Conservation (phyloP, 92 coral and sea anemone species). For the Pocillopora meandrina region DNA sequence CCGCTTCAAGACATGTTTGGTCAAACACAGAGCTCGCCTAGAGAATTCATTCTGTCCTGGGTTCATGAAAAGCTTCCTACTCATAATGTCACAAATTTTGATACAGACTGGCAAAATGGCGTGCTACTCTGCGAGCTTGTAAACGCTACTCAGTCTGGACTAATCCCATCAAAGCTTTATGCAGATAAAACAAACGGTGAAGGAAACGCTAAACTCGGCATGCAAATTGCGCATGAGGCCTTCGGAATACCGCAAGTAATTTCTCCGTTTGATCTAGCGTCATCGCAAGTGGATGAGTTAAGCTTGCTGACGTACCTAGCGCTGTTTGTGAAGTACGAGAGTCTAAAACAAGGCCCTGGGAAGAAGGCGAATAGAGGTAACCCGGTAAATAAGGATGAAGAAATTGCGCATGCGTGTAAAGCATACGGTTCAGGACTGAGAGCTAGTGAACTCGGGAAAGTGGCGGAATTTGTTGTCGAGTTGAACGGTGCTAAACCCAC, state of each 20-base stretch:
- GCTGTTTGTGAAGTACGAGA: conserved; percentile 89
- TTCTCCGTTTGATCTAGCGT: conserved; percentile 89
- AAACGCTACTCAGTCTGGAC: conserved; percentile 80
- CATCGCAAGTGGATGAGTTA: conserved; percentile 86
- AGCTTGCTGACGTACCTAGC: conserved; percentile 93
- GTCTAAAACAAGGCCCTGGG: conserved; percentile 45
- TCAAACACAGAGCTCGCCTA: conserved; percentile 72
- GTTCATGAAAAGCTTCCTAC: conserved; percentile 82
- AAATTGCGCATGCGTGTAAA: conserved; percentile 51
- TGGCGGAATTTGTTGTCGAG: conserved; percentile 90
- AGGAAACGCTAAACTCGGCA: conserved; percentile 85
- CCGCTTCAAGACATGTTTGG: conserved; percentile 81
- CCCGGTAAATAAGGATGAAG: conserved; percentile 36
- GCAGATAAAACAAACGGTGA: conserved; percentile 78
- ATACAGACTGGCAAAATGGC: conserved; percentile 94
- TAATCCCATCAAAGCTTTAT: conserved; percentile 72
- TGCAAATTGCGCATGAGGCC: conserved; percentile 91
- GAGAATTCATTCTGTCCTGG: conserved; percentile 86
- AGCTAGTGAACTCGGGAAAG: conserved; percentile 88
- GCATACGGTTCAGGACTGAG: conserved; percentile 88
- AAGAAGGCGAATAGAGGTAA: conserved; percentile 11
- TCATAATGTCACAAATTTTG: conserved; percentile 77
- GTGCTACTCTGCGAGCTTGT: conserved; percentile 89
- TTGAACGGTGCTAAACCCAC: conserved; percentile 93
- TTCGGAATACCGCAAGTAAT: conserved; percentile 96